Percentiles rank a stretch among this genome's conserved stretches.
phyloP scores from a whole-genome alignment of 2,113 vertebrate species.

The Megalops atlanticus region DNA sequence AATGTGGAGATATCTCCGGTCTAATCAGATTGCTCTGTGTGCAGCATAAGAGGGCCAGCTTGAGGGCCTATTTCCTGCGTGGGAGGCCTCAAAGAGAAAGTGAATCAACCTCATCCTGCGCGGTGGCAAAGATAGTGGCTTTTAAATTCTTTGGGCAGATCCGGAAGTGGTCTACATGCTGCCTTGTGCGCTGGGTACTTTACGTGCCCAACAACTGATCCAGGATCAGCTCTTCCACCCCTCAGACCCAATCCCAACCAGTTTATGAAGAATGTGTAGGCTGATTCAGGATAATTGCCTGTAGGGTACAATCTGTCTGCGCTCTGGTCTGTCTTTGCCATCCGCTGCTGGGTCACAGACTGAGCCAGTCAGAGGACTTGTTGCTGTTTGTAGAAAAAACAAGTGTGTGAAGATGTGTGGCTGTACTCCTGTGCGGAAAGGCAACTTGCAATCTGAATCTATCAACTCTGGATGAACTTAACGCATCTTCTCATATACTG shows the following conservation, averaged over 20 bases:
- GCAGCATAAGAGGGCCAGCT: neutral
- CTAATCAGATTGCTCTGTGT: too few relatives aligned
- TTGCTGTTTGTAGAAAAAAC: neutral
- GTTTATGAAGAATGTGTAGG: too few relatives aligned
- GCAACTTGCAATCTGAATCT: conserved; percentile 11
- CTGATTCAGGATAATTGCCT: too few relatives aligned
- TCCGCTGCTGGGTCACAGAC: neutral
- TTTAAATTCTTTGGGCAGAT: too few relatives aligned
- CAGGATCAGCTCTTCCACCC: too few relatives aligned
- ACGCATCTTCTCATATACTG: neutral
- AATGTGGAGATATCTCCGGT: neutral
- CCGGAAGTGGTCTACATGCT: too few relatives aligned
- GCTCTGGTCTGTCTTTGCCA: too few relatives aligned
- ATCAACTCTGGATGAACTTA: conserved; percentile 5
- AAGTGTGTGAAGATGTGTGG: conserved; percentile 41
- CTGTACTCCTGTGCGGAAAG: conserved; percentile 1
- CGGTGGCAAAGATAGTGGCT: neutral
- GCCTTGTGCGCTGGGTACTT: too few relatives aligned
- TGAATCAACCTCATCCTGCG: neutral
- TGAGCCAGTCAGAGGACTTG: too few relatives aligned
- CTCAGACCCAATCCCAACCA: too few relatives aligned
- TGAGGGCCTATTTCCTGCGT: neutral
- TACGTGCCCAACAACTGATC: too few relatives aligned
- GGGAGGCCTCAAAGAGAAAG: neutral
- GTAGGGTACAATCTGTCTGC: too few relatives aligned